Evolutionary conservation across 2,113 vertebrate genomes (phyloP).

Genomic region (Nestor notabilis): DNA sequence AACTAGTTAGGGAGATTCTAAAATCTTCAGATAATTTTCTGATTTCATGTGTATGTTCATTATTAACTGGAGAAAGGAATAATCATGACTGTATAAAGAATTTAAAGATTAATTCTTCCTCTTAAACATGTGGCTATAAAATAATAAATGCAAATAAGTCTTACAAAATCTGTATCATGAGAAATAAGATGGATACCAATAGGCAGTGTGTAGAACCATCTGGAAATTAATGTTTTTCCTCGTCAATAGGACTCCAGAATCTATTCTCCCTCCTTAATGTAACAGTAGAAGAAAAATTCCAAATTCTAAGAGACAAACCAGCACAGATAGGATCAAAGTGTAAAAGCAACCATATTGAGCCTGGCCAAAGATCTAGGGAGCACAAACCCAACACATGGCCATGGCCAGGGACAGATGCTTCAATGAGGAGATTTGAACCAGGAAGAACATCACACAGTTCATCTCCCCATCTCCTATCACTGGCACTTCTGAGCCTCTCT

Average conservation of each 20-base stretch:
- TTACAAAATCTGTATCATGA: background rate
- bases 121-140: background rate
- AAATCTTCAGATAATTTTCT: background rate
- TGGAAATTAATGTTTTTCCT: background rate
- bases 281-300: background rate
- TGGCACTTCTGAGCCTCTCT: background rate
- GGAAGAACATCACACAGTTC: background rate
- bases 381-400: background rate
- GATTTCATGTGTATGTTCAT: background rate
- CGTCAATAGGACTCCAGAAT: background rate
- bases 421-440: background rate
- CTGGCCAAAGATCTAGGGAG: background rate
- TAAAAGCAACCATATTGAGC: background rate
- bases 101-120: rapidly evolving
- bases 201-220: background rate
- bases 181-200: background rate
- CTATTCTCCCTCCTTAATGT: background rate
- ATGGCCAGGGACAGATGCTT: background rate
- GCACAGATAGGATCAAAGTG: background rate
- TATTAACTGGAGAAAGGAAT: background rate
- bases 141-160: background rate
- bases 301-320: background rate
- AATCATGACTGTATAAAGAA: background rate
- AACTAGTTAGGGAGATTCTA: background rate
- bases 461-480: background rate